Percentiles rank a stretch among this genome's conserved stretches.
Conservation (phyloP, 2,113 vertebrate genomes). For the Alosa alosa region DNA sequence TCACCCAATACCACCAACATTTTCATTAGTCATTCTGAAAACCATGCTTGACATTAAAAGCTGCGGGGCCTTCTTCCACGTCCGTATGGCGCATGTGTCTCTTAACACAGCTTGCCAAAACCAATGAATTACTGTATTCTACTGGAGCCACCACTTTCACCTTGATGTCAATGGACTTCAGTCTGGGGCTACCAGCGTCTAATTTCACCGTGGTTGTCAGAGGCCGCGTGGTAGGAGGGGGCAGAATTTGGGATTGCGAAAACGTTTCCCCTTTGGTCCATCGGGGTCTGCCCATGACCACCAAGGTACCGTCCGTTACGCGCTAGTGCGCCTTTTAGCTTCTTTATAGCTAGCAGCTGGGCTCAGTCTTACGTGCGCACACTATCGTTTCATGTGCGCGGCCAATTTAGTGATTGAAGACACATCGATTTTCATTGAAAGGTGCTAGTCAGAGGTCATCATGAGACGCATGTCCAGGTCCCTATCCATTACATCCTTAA, state of each 20-base stretch:
- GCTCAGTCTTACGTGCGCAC: background rate
- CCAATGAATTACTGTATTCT: no score
- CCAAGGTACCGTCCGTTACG: background rate
- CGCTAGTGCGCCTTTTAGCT: background rate
- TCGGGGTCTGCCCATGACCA: background rate
- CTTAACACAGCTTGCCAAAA: background rate
- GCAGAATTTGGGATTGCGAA: constrained; percentile 7
- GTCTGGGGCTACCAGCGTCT: constrained; percentile 13
- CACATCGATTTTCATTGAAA: background rate
- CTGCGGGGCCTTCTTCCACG: background rate
- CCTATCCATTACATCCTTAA: constrained; percentile 87
- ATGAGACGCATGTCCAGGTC: constrained; percentile 86
- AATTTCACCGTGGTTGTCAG: background rate
- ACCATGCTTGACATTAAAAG: no score
- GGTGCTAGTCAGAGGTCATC: background rate
- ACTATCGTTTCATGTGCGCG: background rate
- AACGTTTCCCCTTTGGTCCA: background rate
- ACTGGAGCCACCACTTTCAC: constrained; percentile 25
- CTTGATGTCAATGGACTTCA: constrained; percentile 44
- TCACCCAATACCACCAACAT: no score
- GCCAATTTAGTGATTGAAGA: background rate
- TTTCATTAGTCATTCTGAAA: no score
- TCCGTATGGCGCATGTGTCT: background rate
- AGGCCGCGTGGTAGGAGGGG: background rate
- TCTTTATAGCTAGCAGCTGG: background rate